Percentiles rank a stretch among this genome's conserved stretches.
These are phyloP conservation scores for Macaria notata DNA, from an alignment of 2,888 invertebrate genomes.

Conservation along the genomic window DNA sequence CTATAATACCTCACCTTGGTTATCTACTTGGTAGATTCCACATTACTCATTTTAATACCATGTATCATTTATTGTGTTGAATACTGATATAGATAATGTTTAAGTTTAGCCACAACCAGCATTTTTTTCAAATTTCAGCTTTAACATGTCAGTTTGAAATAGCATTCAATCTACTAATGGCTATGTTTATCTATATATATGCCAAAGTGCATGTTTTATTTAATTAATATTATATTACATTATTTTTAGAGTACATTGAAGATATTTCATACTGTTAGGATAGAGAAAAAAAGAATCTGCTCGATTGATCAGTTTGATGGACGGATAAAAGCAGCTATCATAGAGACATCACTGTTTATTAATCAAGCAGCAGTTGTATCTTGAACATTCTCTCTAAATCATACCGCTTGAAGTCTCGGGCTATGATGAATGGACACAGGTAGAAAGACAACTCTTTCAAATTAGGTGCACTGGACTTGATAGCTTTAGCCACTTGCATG, in stretches of 20 bases:
- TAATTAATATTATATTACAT: too few species aligned
- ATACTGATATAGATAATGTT: conserved; percentile 31
- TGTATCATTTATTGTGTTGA: conserved; percentile 19
- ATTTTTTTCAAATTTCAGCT: background rate
- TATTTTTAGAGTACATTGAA: too few species aligned
- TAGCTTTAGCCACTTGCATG: conserved; percentile 73
- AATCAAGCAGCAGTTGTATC: conserved; percentile 76
- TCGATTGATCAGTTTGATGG: conserved; percentile 31
- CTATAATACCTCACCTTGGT: conserved; percentile 11
- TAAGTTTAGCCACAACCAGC: conserved; percentile 13
- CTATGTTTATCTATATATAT: too few species aligned
- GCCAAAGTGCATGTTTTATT: too few species aligned
- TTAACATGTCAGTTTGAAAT: too few species aligned
- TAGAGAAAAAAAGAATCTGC: too few species aligned
- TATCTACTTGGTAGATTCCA: conserved; percentile 32
- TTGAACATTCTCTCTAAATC: conserved; percentile 76
- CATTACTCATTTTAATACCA: conserved; percentile 28
- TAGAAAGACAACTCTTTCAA: conserved; percentile 76
- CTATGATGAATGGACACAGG: conserved; percentile 75
- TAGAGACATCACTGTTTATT: conserved; percentile 28
- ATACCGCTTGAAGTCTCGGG: conserved; percentile 68
- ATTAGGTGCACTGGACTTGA: conserved; percentile 75
- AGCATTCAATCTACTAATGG: too few species aligned
- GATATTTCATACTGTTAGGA: too few species aligned
- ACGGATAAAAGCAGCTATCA: conserved; percentile 37